A percentile compares a stretch with the other conserved stretches of the same genome.
Conservation (phyloP, 1,140 invertebrate genomes). For the Himalopsyche phryganea region DNA sequence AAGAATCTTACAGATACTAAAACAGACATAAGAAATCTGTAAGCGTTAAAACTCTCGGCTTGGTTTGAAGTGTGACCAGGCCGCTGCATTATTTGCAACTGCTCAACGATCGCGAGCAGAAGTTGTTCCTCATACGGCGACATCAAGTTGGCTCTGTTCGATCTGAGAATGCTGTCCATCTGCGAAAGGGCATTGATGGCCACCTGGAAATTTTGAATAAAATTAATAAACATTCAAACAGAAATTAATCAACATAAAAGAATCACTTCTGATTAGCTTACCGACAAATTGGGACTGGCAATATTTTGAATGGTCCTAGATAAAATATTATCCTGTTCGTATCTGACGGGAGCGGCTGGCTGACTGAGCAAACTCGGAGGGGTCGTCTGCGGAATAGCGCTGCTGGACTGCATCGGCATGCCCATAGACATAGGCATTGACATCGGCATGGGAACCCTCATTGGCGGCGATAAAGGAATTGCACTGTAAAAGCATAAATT, state of each 20-base stretch:
- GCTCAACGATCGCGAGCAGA: slow-evolving; percentile 65
- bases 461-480: slow-evolving; percentile 39
- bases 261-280: no score
- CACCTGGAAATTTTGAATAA: slow-evolving; percentile 35
- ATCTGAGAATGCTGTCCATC: slow-evolving; percentile 58
- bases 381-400: slow-evolving; percentile 31
- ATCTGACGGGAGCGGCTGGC: slow-evolving; percentile 35
- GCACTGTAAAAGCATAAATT: slow-evolving; percentile 32
- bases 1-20: slow-evolving; percentile 60
- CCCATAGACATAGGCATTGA: background rate
- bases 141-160: slow-evolving; percentile 68
- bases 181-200: slow-evolving; percentile 65
- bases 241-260: no score
- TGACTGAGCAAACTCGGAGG: slow-evolving; percentile 37
- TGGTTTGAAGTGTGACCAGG: slow-evolving; percentile 44
- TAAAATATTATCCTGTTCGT: slow-evolving; percentile 51
- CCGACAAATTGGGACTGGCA: slow-evolving; percentile 62
- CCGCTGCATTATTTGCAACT: slow-evolving; percentile 61
- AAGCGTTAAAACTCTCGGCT: slow-evolving; percentile 52
- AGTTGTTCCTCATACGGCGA: slow-evolving; percentile 72
- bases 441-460: slow-evolving; percentile 9
- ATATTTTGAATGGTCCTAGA: slow-evolving; percentile 65
- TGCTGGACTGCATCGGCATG: background rate
- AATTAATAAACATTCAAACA: background rate
- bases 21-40: slow-evolving; percentile 61